phyloP scores from a whole-genome alignment of 2,888 invertebrate species.

The Melanostoma scalare region DNA sequence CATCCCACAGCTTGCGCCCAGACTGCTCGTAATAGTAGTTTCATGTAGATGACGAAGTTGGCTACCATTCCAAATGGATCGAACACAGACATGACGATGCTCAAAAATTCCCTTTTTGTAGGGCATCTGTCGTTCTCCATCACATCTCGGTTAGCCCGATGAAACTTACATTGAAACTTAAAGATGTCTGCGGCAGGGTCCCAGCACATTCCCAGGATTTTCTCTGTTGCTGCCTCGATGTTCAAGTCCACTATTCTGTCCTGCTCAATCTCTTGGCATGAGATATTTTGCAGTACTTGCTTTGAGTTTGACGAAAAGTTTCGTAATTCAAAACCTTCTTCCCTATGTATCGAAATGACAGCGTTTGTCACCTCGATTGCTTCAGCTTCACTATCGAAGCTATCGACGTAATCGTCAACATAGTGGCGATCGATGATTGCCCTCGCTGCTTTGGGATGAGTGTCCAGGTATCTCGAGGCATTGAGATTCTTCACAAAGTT shows the following conservation, averaged over 20 bases:
- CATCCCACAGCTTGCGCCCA: constrained; percentile 8
- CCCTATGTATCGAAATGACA: background rate
- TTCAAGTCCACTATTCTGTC: constrained; percentile 9
- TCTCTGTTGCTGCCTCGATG: constrained; percentile 9
- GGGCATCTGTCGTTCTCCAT: background rate
- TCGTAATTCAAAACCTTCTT: constrained; percentile 15
- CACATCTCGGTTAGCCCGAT: too few relatives aligned
- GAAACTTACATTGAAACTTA: background rate
- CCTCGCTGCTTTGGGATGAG: constrained; percentile 44
- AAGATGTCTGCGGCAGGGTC: background rate
- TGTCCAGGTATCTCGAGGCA: constrained; percentile 37
- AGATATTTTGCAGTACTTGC: constrained; percentile 1
- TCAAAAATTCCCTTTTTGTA: constrained; percentile 16
- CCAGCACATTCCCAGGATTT: constrained; percentile 14
- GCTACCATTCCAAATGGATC: background rate
- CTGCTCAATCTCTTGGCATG: background rate
- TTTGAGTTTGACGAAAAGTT: constrained; percentile 20
- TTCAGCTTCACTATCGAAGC: constrained; percentile 18
- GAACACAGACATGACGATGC: constrained; percentile 22
- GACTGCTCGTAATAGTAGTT: constrained; percentile 10
- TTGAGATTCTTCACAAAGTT: constrained; percentile 69
- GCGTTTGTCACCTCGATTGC: constrained; percentile 3
- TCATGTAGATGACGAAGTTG: constrained; percentile 23
- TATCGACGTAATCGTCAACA: constrained; percentile 43
- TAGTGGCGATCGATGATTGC: constrained; percentile 53